Percentiles rank a stretch among this genome's conserved stretches.
phyloP scores from a whole-genome alignment of 2,113 vertebrate species.

The Micronisus gabar region DNA sequence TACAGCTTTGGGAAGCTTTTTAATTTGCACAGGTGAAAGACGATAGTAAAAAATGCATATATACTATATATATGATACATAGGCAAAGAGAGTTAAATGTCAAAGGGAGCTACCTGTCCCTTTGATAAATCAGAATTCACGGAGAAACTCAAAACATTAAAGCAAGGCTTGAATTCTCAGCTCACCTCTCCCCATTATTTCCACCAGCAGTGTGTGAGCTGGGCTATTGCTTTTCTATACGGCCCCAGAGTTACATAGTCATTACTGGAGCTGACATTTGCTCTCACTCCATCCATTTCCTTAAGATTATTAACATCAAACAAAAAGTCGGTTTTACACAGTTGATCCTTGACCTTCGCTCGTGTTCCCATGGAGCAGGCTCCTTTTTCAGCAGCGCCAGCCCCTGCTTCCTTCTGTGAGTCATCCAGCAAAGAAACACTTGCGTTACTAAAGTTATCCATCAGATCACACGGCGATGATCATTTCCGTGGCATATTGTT shows the following conservation, averaged over 20 bases:
- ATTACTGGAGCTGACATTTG: slow-evolving; percentile 53
- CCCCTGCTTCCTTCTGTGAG: slow-evolving; percentile 24
- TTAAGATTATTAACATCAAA: slow-evolving; percentile 58
- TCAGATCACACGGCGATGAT: background rate
- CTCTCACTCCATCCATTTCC: slow-evolving; percentile 49
- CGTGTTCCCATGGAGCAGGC: slow-evolving; percentile 11
- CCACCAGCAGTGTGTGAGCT: background rate
- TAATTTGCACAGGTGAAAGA: background rate
- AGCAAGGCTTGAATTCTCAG: background rate
- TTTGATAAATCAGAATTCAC: background rate
- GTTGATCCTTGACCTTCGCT: slow-evolving; percentile 46
- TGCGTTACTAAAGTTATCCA: slow-evolving; percentile 43
- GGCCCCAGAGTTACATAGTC: slow-evolving; percentile 21
- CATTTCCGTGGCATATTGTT: background rate
- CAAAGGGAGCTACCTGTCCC: background rate
- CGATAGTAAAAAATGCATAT: background rate
- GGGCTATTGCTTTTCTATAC: background rate
- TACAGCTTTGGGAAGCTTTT: background rate
- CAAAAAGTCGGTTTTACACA: slow-evolving; percentile 27
- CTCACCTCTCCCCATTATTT: slow-evolving; percentile 15
- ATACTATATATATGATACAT: background rate
- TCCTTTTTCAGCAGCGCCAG: slow-evolving; percentile 11
- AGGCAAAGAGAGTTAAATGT: background rate
- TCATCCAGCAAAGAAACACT: slow-evolving; percentile 51
- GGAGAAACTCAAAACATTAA: background rate